Evolutionary conservation across 2,797 vertebrate genomes (phyloP).

Genomic region (Sphenodon punctatus): DNA sequence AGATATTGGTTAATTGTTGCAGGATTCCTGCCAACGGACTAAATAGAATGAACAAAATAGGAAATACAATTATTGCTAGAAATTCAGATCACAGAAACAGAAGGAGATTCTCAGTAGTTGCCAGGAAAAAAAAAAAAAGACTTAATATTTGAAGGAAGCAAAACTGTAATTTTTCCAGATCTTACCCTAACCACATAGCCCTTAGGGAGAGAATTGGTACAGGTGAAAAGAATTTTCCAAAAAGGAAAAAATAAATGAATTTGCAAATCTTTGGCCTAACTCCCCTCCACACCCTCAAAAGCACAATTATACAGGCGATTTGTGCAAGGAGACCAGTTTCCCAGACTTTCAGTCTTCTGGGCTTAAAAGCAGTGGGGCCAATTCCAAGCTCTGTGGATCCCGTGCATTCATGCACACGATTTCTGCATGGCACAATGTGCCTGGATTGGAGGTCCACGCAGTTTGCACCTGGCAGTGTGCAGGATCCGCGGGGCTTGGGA

Average conservation of each 20-base stretch:
- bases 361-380: too few relatives aligned
- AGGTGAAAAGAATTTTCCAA: not conserved
- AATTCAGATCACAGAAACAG: slow-evolving; percentile 57
- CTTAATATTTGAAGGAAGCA: slow-evolving; percentile 22
- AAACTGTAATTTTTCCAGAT: slow-evolving; percentile 18
- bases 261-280: too few relatives aligned
- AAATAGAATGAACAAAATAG: slow-evolving; percentile 9
- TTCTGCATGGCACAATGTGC: too few relatives aligned
- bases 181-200: not conserved
- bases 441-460: too few relatives aligned
- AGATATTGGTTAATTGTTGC: slow-evolving; percentile 7
- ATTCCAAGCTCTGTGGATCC: too few relatives aligned
- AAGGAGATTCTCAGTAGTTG: slow-evolving; percentile 20
- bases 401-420: too few relatives aligned
- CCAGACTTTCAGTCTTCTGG: not conserved
- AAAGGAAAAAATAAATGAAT: too few relatives aligned
- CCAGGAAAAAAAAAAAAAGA: slow-evolving; percentile 1
- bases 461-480: too few relatives aligned
- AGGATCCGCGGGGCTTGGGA: too few relatives aligned
- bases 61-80: slow-evolving; percentile 15
- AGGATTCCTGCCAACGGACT: slow-evolving; percentile 45
- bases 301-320: not conserved
- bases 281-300: too few relatives aligned
- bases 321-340: not conserved
- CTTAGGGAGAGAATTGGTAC: slow-evolving; percentile 25